A percentile compares a stretch with the other conserved stretches of the same genome.
phyloP scores from a whole-genome alignment of 1,140 invertebrate species.

The Linepithema humile region DNA sequence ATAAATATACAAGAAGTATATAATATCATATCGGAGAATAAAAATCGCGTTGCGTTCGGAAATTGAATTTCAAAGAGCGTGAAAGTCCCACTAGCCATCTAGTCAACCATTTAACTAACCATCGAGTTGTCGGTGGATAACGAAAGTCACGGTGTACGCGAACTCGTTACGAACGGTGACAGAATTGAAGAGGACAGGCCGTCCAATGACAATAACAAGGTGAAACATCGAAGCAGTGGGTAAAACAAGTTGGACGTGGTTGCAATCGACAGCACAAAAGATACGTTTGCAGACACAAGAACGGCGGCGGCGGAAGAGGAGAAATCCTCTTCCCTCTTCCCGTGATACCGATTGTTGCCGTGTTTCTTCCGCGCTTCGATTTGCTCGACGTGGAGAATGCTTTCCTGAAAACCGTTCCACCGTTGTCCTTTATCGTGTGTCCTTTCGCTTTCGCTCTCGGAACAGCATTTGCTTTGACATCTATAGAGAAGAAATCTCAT shows the following conservation, averaged over 20 bases:
- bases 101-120: background rate
- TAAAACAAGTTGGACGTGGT: constrained; percentile 31
- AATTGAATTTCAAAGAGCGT: background rate
- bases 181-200: constrained; percentile 1
- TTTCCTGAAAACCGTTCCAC: background rate
- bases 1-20: background rate
- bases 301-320: background rate
- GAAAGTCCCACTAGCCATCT: background rate
- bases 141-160: background rate
- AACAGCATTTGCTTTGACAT: background rate
- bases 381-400: background rate
- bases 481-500: constrained; percentile 10
- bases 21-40: background rate
- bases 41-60: background rate
- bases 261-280: constrained; percentile 36
- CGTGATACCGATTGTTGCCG: constrained; percentile 25
- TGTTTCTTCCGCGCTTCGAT: constrained; percentile 1
- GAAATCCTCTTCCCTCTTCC: background rate
- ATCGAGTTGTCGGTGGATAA: background rate
- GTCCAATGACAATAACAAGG: constrained; percentile 23
- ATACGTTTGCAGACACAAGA: background rate
- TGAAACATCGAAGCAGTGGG: background rate
- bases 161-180: constrained; percentile 4
- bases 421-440: constrained; percentile 37
- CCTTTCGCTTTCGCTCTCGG: constrained; percentile 13